Conservation (phyloP, 2,113 vertebrate genomes). For the Zootoca vivipara region DNA sequence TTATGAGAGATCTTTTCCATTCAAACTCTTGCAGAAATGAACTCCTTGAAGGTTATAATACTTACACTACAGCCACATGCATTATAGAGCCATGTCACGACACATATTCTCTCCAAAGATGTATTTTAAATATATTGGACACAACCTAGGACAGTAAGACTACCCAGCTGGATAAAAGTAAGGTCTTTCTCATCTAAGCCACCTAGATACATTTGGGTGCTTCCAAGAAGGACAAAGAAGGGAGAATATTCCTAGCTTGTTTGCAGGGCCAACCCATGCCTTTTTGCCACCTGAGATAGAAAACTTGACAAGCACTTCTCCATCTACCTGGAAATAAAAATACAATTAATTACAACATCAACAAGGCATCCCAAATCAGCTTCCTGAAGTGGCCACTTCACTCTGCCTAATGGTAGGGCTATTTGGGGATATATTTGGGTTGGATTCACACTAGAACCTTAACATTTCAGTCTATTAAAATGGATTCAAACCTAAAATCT, state of each 20-base stretch:
- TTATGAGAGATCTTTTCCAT: constrained; percentile 61
- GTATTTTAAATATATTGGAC: constrained; percentile 31
- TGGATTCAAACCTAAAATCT: background rate
- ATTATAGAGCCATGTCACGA: background rate
- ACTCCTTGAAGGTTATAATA: constrained; percentile 46
- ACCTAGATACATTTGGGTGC: background rate
- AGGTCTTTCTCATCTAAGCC: background rate
- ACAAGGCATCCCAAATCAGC: background rate
- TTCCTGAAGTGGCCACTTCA: too few relatives aligned
- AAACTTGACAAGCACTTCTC: background rate
- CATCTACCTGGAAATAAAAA: background rate
- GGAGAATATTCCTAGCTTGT: background rate
- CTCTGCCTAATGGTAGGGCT: too few relatives aligned
- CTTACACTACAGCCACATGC: constrained; percentile 10
- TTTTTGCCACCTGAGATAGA: background rate
- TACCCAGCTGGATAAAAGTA: background rate
- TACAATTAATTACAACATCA: background rate
- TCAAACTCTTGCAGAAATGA: constrained; percentile 58
- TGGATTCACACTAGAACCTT: background rate
- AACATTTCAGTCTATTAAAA: background rate
- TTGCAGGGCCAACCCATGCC: background rate
- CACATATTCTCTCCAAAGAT: constrained; percentile 12
- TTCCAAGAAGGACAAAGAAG: background rate
- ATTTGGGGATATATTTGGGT: too few relatives aligned
- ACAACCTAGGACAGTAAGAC: background rate